These are phyloP conservation scores for Lasioglossum pauxillum DNA, from an alignment of 2,888 invertebrate species.

Conservation along the genomic window DNA sequence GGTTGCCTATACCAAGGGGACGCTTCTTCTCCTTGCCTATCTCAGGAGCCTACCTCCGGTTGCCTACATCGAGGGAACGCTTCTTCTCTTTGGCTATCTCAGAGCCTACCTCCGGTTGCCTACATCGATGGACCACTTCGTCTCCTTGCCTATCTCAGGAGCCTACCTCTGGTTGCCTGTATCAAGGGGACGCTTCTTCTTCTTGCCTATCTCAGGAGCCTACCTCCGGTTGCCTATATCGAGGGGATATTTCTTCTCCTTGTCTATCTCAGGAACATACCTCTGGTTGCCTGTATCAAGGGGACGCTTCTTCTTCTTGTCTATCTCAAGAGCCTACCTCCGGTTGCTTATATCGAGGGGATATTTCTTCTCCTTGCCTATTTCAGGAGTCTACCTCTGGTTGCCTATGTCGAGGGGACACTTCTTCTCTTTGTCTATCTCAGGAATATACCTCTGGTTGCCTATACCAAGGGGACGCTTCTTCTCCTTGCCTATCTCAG, in stretches of 20 bases:
- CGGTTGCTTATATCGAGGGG: not conserved
- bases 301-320: fast-evolving
- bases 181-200: not conserved
- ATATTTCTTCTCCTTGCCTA: not conserved
- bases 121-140: not conserved
- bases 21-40: too few relatives aligned
- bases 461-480: too few relatives aligned
- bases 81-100: too few relatives aligned
- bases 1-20: too few relatives aligned
- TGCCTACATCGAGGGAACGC: too few relatives aligned
- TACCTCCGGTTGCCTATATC: not conserved
- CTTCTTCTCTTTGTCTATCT: not conserved
- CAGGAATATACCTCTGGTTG: too few relatives aligned
- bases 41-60: too few relatives aligned
- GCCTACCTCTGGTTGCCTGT: too few relatives aligned
- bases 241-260: fast-evolving
- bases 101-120: too few relatives aligned
- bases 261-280: not conserved
- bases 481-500: not conserved
- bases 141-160: not conserved
- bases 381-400: too few relatives aligned
- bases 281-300: not conserved
- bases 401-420: not conserved
- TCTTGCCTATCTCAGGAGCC: not conserved
- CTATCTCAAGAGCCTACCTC: not conserved